Base-by-base conservation (phyloP, 2,888 invertebrate genomes). In the Patella depressa region DNA sequence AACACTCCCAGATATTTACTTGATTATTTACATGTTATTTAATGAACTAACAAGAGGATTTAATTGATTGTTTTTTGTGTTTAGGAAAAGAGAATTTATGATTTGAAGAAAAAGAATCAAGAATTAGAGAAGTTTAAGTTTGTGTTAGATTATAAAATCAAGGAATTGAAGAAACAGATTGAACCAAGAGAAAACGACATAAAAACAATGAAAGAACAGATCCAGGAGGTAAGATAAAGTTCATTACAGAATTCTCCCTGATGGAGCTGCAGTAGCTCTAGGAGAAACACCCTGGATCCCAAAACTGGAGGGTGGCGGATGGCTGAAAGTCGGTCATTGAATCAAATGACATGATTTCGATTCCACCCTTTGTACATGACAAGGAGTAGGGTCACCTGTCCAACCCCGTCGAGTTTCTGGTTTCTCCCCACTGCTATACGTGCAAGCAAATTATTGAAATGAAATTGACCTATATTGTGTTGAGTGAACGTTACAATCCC, bases 71-170 rank as follows among this genome's bases (percentile, higher is more conserved):
- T 45, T 45, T 45, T 45, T 45, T 45, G 45, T 17, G 11, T 87
- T 53, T 84, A 92, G 92, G 97, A 97, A 90, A 95, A 95, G 87
- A 93, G 95, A 81, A 96, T 97, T 83, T 95, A 95, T 86, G 96
- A 96, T 84, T 91, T 97, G 78, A 95, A 96, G 90, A 94, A 95
- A 83, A 96, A 95, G 89, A 97, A 96, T 88, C 92, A 92, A 88
- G 97, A 97, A 89, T 91, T 98, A 81, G 97, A 98, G 89, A 98
- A 97, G 91, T 96, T 96, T 90, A 97, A 96, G 89, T 97, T 96
- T 90, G 96, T 97, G 1, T 92, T 97, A 55, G 96, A 96, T 88
- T 96, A 96, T 89, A 97, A 97, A 91, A 96, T 98, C 79, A 95
- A 95, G 54, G 97, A 98, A 88, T 91, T 97, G 34, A 96, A 96